Conservation (phyloP, 1,140 invertebrate genomes). For the Brachionus sp. region DNA sequence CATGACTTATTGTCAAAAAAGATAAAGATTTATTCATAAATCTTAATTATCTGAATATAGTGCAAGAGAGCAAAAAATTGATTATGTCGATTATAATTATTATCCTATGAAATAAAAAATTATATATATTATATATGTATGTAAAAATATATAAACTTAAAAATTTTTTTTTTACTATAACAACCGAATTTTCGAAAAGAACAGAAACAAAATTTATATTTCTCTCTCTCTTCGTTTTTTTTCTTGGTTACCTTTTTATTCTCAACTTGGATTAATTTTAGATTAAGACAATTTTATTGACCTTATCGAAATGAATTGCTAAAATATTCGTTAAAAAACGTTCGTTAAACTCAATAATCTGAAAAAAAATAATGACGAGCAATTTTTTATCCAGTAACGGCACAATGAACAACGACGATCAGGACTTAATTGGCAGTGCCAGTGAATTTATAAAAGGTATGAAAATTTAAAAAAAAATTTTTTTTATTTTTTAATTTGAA, state of each 20-base stretch:
- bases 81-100: not conserved
- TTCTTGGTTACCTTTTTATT: not conserved
- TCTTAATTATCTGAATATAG: not conserved
- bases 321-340: not conserved
- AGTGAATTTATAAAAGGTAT: slow-evolving; percentile 57
- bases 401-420: not conserved
- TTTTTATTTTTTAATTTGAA: not conserved
- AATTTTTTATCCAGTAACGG: slow-evolving; percentile 1
- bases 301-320: not conserved
- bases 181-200: not conserved
- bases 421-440: slow-evolving; percentile 58
- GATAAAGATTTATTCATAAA: not conserved
- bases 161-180: not conserved
- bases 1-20: not conserved
- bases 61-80: not conserved
- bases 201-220: not conserved
- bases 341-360: not conserved
- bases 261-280: not conserved
- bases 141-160: not conserved
- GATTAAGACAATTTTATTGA: not conserved
- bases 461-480: not conserved
- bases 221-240: not conserved
- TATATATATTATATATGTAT: not conserved
- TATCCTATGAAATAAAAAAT: not conserved
- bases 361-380: not conserved